Conservation (phyloP, 2,888 invertebrate genomes). For the Coelinius sp. region DNA sequence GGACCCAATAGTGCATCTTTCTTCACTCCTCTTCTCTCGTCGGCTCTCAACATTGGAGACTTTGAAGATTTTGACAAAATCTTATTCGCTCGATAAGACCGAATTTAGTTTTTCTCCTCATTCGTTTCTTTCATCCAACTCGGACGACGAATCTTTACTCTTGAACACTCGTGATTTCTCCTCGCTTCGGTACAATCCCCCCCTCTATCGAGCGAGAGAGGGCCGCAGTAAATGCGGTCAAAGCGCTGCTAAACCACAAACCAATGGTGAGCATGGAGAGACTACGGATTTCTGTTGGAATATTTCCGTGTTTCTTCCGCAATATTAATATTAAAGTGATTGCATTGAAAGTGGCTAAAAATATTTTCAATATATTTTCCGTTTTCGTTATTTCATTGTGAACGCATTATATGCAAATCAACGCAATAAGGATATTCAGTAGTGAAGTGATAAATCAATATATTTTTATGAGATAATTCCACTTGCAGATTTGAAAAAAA, state of each 20-base stretch:
- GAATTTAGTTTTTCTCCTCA: constrained; percentile 40
- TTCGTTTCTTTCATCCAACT: not conserved
- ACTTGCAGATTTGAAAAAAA: no score
- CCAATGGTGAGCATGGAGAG: constrained; percentile 19
- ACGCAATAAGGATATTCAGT: no score
- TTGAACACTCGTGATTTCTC: not conserved
- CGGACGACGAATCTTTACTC: not conserved
- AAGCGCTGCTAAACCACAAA: constrained; percentile 36
- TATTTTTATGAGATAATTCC: no score
- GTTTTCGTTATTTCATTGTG: no score
- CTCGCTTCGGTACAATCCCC: not conserved
- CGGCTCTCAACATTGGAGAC: constrained; percentile 16
- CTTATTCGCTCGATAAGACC: constrained; percentile 53
- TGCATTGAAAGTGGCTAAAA: not conserved
- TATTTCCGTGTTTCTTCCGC: constrained; percentile 24
- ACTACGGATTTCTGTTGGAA: constrained; percentile 28
- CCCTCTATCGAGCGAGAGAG: not conserved
- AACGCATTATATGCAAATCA: no score
- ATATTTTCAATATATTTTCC: not conserved
- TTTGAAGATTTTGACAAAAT: constrained; percentile 40
- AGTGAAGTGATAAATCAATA: no score
- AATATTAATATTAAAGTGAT: constrained; percentile 13
- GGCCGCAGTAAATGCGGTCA: constrained; percentile 34
- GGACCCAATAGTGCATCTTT: constrained; percentile 21
- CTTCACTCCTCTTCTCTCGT: not conserved